Conservation (phyloP, 2,797 vertebrate species). For the Myotis pilosus region DNA sequence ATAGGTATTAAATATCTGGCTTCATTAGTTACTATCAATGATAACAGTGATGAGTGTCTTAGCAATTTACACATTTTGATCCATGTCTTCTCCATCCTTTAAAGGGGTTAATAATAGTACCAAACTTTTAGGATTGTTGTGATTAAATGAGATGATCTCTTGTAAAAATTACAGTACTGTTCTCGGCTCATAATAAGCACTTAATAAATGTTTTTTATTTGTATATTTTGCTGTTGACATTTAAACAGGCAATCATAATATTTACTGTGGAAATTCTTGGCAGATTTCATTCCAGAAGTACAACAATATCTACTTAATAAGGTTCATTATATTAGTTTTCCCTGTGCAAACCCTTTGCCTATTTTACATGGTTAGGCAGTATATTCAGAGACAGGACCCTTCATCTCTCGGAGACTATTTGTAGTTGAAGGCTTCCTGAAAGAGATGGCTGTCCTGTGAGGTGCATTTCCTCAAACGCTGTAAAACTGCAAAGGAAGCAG, state of each 20-base stretch:
- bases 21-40: not conserved
- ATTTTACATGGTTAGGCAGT: not conserved
- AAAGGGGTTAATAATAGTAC: not conserved
- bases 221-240: constrained; percentile 18
- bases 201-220: not conserved
- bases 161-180: not conserved
- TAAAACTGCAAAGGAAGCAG: constrained; percentile 54
- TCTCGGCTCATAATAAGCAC: not conserved
- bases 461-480: constrained; percentile 37
- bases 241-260: constrained; percentile 24
- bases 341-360: not conserved
- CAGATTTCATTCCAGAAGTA: not conserved
- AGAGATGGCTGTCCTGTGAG: constrained; percentile 2
- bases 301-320: not conserved
- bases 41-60: not conserved
- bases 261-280: not conserved
- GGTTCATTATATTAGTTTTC: not conserved
- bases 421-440: constrained; percentile 37
- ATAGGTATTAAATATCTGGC: not conserved
- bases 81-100: not conserved
- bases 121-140: not conserved
- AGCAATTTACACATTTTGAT: not conserved
- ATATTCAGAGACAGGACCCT: not conserved
- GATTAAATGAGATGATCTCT: not conserved
- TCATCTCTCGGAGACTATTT: not conserved